Conservation (phyloP, 2,888 invertebrate species). For the Ashinkailepas kermadecensis region DNA sequence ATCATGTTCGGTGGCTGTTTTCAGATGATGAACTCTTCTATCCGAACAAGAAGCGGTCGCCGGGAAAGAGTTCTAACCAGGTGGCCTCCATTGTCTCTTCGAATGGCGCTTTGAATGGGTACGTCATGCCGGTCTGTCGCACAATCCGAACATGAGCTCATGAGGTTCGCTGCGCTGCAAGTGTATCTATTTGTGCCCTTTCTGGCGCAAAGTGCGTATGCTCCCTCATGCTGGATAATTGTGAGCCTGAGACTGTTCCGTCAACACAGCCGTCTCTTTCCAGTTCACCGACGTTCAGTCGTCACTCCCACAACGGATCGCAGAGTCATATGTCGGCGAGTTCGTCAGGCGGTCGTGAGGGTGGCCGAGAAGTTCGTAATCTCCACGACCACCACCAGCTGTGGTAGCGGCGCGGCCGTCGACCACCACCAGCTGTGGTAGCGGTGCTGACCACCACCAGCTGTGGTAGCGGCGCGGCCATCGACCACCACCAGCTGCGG, state of each 20-base stretch:
- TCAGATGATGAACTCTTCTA: conserved; percentile 6
- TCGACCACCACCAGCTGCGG: too few species aligned
- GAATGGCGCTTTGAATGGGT: neutral
- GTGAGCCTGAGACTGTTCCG: neutral
- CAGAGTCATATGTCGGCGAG: neutral
- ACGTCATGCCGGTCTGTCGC: neutral
- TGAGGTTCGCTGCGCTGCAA: too few species aligned
- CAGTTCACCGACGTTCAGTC: neutral
- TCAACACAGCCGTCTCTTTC: neutral
- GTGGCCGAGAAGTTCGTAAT: neutral
- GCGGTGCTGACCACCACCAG: too few species aligned
- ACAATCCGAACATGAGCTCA: too few species aligned
- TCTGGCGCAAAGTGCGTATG: too few species aligned
- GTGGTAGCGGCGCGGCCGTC: neutral
- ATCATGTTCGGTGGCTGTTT: neutral
- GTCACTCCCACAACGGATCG: neutral
- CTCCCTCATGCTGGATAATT: too few species aligned
- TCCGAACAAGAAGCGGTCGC: neutral
- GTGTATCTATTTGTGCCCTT: too few species aligned
- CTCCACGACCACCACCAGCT: conserved; percentile 22
- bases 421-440: too few species aligned
- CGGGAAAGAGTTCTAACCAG: neutral
- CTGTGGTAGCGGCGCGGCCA: too few species aligned
- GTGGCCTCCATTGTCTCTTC: neutral
- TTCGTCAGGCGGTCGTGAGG: neutral